Evolutionary conservation across 2,113 vertebrate species (phyloP).

Genomic region (Uria lomvia): DNA sequence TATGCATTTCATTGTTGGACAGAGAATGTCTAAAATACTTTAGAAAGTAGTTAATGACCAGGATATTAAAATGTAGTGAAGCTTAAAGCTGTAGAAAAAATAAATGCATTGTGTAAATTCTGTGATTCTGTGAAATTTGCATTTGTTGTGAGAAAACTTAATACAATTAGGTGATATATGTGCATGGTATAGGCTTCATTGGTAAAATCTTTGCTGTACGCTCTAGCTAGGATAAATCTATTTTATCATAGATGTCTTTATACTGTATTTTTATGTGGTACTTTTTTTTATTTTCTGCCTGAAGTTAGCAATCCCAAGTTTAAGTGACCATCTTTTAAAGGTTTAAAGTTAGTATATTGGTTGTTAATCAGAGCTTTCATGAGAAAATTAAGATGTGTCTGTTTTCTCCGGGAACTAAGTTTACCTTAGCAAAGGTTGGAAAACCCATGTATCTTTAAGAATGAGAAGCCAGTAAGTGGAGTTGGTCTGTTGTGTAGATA

Average conservation of each 20-base stretch:
- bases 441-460: background rate
- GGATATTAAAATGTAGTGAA: background rate
- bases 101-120: background rate
- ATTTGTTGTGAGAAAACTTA: background rate
- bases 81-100: background rate
- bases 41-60: background rate
- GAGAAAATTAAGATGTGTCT: background rate
- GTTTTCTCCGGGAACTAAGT: background rate
- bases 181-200: background rate
- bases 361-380: background rate
- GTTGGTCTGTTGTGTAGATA: background rate
- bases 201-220: background rate
- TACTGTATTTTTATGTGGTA: background rate
- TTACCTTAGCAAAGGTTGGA: background rate
- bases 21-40: background rate
- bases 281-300: background rate
- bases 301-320: background rate
- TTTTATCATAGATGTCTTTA: background rate
- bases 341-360: background rate
- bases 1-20: background rate
- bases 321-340: background rate
- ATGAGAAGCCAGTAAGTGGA: background rate
- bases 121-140: background rate
- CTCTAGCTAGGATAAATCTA: background rate
- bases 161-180: background rate